phyloP scores from a whole-genome alignment of 2,797 vertebrate genomes.

The Brachyalestes nurse region DNA sequence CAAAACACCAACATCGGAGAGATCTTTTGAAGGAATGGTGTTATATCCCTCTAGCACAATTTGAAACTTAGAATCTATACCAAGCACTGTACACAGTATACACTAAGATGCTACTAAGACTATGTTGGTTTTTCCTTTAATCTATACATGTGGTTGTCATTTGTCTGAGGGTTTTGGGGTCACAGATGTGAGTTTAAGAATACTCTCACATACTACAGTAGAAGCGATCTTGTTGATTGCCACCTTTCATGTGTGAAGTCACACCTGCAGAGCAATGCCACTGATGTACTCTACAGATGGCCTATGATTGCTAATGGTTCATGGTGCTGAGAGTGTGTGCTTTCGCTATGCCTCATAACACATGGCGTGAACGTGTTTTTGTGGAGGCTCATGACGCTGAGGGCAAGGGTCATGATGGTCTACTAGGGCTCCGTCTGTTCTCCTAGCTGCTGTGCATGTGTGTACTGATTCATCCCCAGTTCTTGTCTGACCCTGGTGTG shows the following conservation, averaged over 20 bases:
- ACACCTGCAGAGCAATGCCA: background rate
- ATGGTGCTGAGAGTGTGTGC: background rate
- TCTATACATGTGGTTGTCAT: too few relatives aligned
- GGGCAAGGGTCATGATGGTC: background rate
- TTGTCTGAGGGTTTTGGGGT: too few relatives aligned
- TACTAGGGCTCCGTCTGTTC: background rate
- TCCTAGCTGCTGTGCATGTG: background rate
- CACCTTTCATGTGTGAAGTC: background rate
- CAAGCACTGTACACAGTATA: too few relatives aligned
- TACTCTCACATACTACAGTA: background rate
- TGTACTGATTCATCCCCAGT: background rate
- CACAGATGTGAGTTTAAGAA: background rate
- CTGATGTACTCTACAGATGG: conserved; percentile 1
- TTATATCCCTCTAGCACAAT: too few relatives aligned
- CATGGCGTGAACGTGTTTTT: background rate
- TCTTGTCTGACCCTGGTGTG: background rate
- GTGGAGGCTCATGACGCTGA: background rate
- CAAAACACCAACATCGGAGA: too few relatives aligned
- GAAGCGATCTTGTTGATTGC: background rate
- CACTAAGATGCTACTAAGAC: too few relatives aligned
- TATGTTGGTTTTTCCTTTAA: too few relatives aligned
- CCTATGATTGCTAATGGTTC: background rate
- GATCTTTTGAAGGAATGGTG: too few relatives aligned
- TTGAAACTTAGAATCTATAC: too few relatives aligned
- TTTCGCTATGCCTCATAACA: background rate